phyloP scores from a whole-genome alignment of 2,113 vertebrate species.

The Numida meleagris region DNA sequence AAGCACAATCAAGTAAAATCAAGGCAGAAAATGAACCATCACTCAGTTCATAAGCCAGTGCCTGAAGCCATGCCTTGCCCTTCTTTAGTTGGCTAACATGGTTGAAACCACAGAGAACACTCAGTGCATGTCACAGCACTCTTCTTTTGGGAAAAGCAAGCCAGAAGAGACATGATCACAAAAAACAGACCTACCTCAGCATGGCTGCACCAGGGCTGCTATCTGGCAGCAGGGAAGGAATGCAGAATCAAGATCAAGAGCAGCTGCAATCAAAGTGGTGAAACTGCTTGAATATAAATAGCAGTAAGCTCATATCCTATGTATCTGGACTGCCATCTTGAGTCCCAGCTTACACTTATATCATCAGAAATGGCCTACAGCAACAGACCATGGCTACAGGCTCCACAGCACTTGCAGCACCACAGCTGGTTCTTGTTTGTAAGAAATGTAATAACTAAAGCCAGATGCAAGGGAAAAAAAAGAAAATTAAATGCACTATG shows the following conservation, averaged over 20 bases:
- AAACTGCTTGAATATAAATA: neutral
- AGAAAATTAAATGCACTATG: neutral
- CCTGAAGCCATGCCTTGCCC: neutral
- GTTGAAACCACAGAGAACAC: neutral
- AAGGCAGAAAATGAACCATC: neutral
- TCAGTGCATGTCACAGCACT: neutral
- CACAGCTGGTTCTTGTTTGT: conserved; percentile 42
- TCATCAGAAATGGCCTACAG: neutral
- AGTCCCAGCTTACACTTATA: neutral
- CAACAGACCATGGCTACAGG: neutral
- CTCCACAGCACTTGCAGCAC: neutral
- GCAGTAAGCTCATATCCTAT: neutral
- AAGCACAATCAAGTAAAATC: neutral
- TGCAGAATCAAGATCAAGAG: fast-evolving
- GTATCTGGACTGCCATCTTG: neutral
- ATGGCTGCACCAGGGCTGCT: fast-evolving
- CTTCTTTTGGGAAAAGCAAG: neutral
- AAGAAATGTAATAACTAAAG: conserved; percentile 18
- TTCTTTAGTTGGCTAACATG: neutral
- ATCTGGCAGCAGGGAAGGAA: neutral
- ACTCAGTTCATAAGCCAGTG: neutral
- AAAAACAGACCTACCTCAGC: neutral
- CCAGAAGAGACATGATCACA: neutral
- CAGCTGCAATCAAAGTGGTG: neutral
- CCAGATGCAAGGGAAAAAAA: neutral